Evolutionary conservation across 2,888 invertebrate genomes (phyloP), one percentile per base, ranked within the genome.

Genomic region (Bellardia pandia): DNA sequence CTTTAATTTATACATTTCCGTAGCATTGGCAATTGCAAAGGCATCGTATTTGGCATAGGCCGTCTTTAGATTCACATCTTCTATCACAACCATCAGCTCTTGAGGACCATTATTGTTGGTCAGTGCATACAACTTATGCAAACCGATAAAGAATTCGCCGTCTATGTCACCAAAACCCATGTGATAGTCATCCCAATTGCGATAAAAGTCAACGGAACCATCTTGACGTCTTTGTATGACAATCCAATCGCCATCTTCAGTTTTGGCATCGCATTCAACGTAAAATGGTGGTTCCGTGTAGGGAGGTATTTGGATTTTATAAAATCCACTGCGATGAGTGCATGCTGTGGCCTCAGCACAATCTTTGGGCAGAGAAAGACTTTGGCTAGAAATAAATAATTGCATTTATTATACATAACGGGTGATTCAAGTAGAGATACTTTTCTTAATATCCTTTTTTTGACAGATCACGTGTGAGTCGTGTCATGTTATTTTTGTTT

Each of bases 141-240:
- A 91, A 0, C 96, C 96, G n/a, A 96, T 93, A 95, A 96, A 96
- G 91, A 96, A 96, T 91, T 96, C 96, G 0, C 95, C 95, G 0
- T 95, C 94, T 1, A 96, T 92, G 90, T 96, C 95, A 0, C 96
- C 96, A 88, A 96, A 96, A 1, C 96, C 96, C 45, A 94, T 91
- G 89, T 95, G 95, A 90, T 96, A 96, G 77, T 96, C 95, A 0
- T 94, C 90, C 96, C 96, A 96, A 69, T 94, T 92, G 88, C 95
- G 94, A 89, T 94, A 95, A 91, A 96, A 96, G 89, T 95, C 95
- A 89, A 96, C 94, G 0, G 94, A 94, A 0, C 96, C 96, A 87
- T 96, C 95, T 74, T 94, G 94, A n/a, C 96, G 94, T 88, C 95
- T 95, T 91, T 96, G 96, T 93, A 81, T 96, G 93, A 95, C 95